A percentile compares a stretch with the other conserved stretches of the same genome.
These are phyloP conservation scores for Pogonocichla stellata DNA, from an alignment of 2,113 vertebrate species.

Conservation along the genomic window DNA sequence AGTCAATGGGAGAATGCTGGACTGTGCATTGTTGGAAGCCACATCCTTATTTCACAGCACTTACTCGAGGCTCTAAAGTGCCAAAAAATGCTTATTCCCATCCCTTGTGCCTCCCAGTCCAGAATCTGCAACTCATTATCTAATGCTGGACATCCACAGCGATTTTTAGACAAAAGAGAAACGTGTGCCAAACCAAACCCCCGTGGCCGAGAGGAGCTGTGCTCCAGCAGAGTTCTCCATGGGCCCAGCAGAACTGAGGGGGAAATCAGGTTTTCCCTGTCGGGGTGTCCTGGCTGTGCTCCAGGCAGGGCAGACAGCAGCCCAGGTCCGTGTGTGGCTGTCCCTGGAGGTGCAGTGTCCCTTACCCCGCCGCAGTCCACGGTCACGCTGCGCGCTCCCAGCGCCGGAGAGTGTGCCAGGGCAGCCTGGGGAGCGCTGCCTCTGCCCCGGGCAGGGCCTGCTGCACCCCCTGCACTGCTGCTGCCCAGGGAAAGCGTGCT, in stretches of 20 bases:
- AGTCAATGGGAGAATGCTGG: neutral
- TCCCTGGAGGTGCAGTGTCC: neutral
- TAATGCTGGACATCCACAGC: neutral
- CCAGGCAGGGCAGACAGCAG: neutral
- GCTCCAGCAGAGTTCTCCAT: neutral
- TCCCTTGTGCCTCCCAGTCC: neutral
- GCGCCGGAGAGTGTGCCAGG: conserved; percentile 57
- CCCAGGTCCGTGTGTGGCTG: neutral
- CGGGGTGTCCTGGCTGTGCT: neutral
- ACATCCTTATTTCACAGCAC: neutral
- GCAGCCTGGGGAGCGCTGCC: neutral
- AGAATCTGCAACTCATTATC: neutral
- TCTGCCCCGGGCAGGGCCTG: conserved; percentile 57
- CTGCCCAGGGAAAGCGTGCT: conserved; percentile 73
- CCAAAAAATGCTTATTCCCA: neutral
- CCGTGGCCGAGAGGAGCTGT: neutral
- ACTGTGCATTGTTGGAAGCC: neutral
- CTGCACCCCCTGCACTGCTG: conserved; percentile 59
- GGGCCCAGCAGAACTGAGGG: neutral
- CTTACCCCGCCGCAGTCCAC: conserved; percentile 75
- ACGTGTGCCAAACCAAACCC: neutral
- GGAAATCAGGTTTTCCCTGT: neutral
- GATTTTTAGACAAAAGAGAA: neutral
- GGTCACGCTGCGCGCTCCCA: conserved; percentile 50
- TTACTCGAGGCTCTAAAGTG: neutral